Evolutionary conservation across 1,140 invertebrate genomes (phyloP), one percentile per base, ranked within the genome.

Genomic region (Sinonovacula constricta): DNA sequence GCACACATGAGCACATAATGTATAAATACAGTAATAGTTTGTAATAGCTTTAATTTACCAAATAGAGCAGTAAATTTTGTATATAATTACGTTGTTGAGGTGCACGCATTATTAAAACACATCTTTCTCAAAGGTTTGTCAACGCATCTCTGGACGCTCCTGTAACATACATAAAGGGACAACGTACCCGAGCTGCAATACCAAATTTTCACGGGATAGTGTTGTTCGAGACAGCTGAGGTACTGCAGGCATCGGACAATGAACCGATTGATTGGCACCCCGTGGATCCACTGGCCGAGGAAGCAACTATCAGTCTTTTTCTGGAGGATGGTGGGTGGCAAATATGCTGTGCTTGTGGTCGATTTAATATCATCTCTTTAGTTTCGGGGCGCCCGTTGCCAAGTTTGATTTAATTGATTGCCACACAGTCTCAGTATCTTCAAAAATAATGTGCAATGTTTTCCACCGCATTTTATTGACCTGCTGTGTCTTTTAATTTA

Each of bases 141-240:
- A n/a, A 49, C 5, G 24, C 57, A 15, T 5, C 10, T 22, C 49
- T 74, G 3, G 74, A 77, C 62, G 74, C n/a, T n/a, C n/a, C n/a
- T n/a, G n/a, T n/a, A n/a, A n/a, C n/a, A n/a, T n/a, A 77, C 57
- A 45, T 51, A 12, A 54, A 67, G 22, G 62, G 51, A 22, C 3
- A 57, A 26, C 53, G 74, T 14, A 77, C 53, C 7, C 24, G 33
- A 0, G 54, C 56, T n/a, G 33, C 54, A 12, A 77, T 68, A 12
- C 31, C 54, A 10, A 68, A 68, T 36, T 30, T 68, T 0, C 51
- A 68, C n/a, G 74, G 74, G 24, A 77, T 77, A 22, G 74, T 77
- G 28, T 14, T 51, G 22, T 77, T 68, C 30, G 63, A 77, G 30
- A 18, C 24, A 5, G 49, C 26, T 5, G 53, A 54, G 30, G 39